A percentile compares a stretch with the other conserved stretches of the same genome.
These are phyloP conservation scores for Dolichotis patagonum DNA, from an alignment of 2,113 vertebrate species.

Conservation along the genomic window DNA sequence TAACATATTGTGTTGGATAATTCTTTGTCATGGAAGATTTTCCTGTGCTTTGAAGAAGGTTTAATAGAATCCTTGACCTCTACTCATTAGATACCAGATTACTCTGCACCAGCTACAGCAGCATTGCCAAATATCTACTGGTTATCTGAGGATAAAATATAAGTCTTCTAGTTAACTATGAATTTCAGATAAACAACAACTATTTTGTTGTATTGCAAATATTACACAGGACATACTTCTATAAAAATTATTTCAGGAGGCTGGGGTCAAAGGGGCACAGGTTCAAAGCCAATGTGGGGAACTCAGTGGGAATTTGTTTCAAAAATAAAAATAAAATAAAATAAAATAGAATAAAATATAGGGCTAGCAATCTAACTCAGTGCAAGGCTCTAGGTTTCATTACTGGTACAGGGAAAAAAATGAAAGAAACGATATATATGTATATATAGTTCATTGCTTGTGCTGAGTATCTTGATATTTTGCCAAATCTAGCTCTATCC, in stretches of 20 bases:
- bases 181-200: background rate
- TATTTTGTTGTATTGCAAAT: background rate
- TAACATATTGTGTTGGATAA: background rate
- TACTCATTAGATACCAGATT: background rate
- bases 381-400: background rate
- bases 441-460: background rate
- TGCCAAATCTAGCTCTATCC: background rate
- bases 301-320: background rate
- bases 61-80: background rate
- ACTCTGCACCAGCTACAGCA: background rate
- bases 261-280: background rate
- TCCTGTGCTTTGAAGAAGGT: background rate
- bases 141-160: background rate
- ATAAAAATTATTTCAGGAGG: background rate
- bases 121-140: background rate
- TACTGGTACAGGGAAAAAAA: background rate
- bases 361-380: background rate
- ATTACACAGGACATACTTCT: background rate
- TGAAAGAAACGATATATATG: background rate
- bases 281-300: background rate
- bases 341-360: background rate
- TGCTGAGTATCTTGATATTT: background rate
- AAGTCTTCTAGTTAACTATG: background rate
- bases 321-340: background rate
- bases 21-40: background rate